Evolutionary conservation across 2,113 vertebrate species (phyloP), one percentile per base, ranked within the genome.

Genomic region (Glareola pratincola): DNA sequence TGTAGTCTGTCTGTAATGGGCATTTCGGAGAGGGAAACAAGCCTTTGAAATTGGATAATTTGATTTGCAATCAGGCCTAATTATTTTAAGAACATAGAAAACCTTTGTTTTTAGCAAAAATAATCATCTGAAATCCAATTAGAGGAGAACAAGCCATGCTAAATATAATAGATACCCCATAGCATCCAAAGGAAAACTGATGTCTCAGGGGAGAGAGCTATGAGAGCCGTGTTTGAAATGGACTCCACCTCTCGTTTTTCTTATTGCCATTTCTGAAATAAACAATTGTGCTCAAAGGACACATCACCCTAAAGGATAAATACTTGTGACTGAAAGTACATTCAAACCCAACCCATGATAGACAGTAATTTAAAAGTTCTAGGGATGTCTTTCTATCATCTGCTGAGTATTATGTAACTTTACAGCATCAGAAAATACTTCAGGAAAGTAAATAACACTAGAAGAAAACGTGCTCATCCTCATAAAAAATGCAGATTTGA

Each of bases 31-130:
- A 97, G 89, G 94, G 90, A 98, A 98, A 97, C 88, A 97, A 97
- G 96, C 79, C 94, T 97, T 97, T 98, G 96, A 98, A 97, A 97
- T 92, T 59, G 95, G 97, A 93, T 98, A 97, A 98, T 98, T 98
- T 97, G 94, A 97, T 98, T 98, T 98, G 97, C 95, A 97, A 95
- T 97, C 92, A 97, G 95, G 92, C 94, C 85, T 98, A 97, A 98
- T 98, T 98, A 98, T 98, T 97, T 97, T 98, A 98, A 97, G 97
- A 97, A 98, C 97, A 96, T 76, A 97, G 94, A 97, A 98, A 98
- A 97, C 87, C 78, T 96, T 98, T 97, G 92, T 73, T 96, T 98
- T 90, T 92, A 94, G 91, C 95, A 96, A 97, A 98, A 97, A 97
- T 96, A 97, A 97, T 95, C 72, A 96, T 96, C 94, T 97, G 88